These are phyloP conservation scores for Chaetops frenatus DNA, from an alignment of 2,113 vertebrate species.

Conservation along the genomic window DNA sequence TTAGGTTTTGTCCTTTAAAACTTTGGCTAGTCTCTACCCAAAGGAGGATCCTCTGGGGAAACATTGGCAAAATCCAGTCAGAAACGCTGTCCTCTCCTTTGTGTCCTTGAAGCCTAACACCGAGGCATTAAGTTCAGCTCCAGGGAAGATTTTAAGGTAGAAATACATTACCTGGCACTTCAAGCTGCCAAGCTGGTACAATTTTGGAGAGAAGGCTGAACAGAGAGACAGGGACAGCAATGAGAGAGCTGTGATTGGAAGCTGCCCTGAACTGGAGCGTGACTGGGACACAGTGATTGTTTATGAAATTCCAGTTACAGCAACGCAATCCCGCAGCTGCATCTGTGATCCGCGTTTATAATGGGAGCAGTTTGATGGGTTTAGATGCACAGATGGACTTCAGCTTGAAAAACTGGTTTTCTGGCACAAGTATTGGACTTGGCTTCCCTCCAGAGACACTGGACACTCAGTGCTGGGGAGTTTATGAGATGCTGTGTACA, in stretches of 20 bases:
- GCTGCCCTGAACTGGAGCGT: background rate
- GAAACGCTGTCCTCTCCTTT: background rate
- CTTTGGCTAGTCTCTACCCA: background rate
- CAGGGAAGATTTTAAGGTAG: background rate
- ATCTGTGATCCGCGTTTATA: background rate
- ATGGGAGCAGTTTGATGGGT: background rate
- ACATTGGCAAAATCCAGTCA: background rate
- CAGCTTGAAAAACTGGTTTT: background rate
- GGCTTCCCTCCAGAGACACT: conserved; percentile 12
- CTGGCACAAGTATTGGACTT: background rate
- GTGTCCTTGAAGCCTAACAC: background rate
- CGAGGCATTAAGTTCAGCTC: background rate
- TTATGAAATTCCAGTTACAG: background rate
- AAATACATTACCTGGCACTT: background rate
- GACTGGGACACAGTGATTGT: background rate
- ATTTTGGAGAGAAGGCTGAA: background rate
- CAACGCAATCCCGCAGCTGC: background rate
- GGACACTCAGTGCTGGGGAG: background rate
- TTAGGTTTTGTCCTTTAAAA: background rate
- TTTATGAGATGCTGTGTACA: background rate
- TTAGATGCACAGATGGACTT: conserved; percentile 12
- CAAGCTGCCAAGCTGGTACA: background rate
- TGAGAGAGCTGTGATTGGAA: background rate
- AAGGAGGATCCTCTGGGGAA: background rate
- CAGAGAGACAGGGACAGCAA: background rate